phyloP scores from a whole-genome alignment of 2,888 invertebrate species.

The Oegoconia quadripuncta region DNA sequence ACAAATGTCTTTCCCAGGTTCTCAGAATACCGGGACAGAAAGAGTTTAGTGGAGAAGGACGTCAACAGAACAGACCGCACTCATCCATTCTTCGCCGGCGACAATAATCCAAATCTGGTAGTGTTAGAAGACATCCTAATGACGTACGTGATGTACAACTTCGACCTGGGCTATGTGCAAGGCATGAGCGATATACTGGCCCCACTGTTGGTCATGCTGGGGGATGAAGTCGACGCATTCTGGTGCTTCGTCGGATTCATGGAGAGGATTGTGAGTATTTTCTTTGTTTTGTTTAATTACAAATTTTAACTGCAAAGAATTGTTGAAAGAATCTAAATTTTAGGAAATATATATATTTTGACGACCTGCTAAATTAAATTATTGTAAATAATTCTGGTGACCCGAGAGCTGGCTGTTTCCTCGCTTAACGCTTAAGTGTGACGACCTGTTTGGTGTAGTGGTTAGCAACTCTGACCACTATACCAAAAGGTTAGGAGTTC shows the following conservation, averaged over 20 bases:
- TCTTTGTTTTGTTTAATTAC: neutral
- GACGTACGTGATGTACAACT: conserved; percentile 99
- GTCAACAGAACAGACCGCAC: conserved; percentile 97
- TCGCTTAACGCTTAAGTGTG: too few species aligned
- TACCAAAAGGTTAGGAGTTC: too few species aligned
- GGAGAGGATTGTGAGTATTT: conserved; percentile 90
- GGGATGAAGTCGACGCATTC: conserved; percentile 97
- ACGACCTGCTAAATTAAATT: neutral
- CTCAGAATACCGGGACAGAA: conserved; percentile 91
- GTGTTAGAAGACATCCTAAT: conserved; percentile 94
- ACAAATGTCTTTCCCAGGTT: conserved; percentile 74
- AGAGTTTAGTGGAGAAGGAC: conserved; percentile 97
- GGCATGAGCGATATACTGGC: conserved; percentile 99
- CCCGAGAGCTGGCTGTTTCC: too few species aligned
- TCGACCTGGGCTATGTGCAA: conserved; percentile 96
- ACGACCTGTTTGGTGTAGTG: too few species aligned
- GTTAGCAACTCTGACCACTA: too few species aligned
- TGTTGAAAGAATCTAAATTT: neutral
- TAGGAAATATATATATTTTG: neutral
- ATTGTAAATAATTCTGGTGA: neutral
- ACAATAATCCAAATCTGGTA: conserved; percentile 92
- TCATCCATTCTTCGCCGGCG: conserved; percentile 94
- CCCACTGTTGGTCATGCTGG: conserved; percentile 92
- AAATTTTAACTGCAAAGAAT: too few species aligned
- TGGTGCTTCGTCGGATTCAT: conserved; percentile 99